These are phyloP conservation scores for Megaleporinus macrocephalus DNA, from an alignment of 2,113 vertebrate species.

Conservation along the genomic window DNA sequence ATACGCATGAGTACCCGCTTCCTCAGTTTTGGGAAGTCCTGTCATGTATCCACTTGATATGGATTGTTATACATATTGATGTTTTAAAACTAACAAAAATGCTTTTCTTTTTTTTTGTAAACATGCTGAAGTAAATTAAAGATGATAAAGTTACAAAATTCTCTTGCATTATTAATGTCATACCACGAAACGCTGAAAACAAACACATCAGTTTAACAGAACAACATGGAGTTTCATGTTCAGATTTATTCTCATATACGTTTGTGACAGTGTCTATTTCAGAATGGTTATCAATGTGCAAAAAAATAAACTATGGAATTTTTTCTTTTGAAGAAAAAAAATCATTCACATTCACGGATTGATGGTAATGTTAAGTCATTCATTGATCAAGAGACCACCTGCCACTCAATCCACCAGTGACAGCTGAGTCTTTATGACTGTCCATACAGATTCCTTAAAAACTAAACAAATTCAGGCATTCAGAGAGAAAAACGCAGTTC, in stretches of 20 bases:
- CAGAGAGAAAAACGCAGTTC: background rate
- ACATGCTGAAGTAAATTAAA: conserved; percentile 69
- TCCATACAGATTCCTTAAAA: background rate
- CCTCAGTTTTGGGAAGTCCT: conserved; percentile 67
- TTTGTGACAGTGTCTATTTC: conserved; percentile 66
- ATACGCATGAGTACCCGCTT: conserved; percentile 72
- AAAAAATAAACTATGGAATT: conserved; percentile 53
- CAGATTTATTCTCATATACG: conserved; percentile 57
- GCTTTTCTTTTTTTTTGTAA: conserved; percentile 37
- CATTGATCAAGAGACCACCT: conserved; percentile 12
- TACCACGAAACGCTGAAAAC: background rate
- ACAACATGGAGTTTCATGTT: conserved; percentile 32
- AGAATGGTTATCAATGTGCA: conserved; percentile 62
- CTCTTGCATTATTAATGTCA: conserved; percentile 20
- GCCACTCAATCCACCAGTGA: background rate
- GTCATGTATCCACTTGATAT: conserved; percentile 70
- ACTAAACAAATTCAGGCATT: background rate
- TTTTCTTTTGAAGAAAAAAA: conserved; percentile 1
- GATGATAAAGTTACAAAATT: conserved; percentile 58
- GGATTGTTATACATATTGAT: conserved; percentile 69
- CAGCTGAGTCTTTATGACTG: background rate
- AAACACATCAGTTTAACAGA: background rate
- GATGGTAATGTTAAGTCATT: conserved; percentile 51
- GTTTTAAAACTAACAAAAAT: conserved; percentile 61
- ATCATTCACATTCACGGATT: conserved; percentile 73